Evolutionary conservation across 2,797 vertebrate species (phyloP), one percentile per base, ranked within the genome.

Genomic region (Centropyge bicolor): DNA sequence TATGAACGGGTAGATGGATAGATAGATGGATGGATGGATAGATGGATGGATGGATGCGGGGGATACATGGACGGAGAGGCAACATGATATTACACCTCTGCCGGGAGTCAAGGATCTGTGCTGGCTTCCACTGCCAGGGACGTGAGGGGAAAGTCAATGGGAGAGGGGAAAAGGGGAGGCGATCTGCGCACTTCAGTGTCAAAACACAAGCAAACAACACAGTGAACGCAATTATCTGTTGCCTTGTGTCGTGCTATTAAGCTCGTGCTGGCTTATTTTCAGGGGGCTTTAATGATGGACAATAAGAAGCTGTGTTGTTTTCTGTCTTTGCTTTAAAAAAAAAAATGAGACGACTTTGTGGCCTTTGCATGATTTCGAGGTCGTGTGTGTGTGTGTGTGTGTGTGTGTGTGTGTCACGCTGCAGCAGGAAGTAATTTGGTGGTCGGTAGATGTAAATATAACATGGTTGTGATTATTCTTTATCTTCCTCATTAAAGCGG

Each of bases 401-500:
- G 22, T 59, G 48, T 64, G 35, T 67, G 43, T 79, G 78, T 69
- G 72, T 31, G 76, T 66, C 67, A 70, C 56, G 84, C 68, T 46
- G 69, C 76, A 48, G 76, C 12, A 8, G 68, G 82, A 88, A 88
- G 86, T 86, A 77, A 92, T 94, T 92, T 90, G 83, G 81, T 85
- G 90, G 81, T 82, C 66, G 66, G 72, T 84, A 79, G 88, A 91
- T 89, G 91, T 93, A 94, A 94, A 92, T 93, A 91, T 91, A 91
- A 89, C 88, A 76, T 22, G 74, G 45, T 84, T 83, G 92, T 94
- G 92, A 95, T 95, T 94, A 93, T 95, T 92, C 93, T 95, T 94
- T 94, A 96, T 93, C 96, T 94, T 93, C 83, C 91, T 96, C 94
- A 95, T 96, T 96, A 97, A 92, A 95, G 89, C 91, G 84, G 88